These are phyloP conservation scores for Copidosoma floridanum DNA, from an alignment of 1,140 invertebrate species.

Conservation along the genomic window DNA sequence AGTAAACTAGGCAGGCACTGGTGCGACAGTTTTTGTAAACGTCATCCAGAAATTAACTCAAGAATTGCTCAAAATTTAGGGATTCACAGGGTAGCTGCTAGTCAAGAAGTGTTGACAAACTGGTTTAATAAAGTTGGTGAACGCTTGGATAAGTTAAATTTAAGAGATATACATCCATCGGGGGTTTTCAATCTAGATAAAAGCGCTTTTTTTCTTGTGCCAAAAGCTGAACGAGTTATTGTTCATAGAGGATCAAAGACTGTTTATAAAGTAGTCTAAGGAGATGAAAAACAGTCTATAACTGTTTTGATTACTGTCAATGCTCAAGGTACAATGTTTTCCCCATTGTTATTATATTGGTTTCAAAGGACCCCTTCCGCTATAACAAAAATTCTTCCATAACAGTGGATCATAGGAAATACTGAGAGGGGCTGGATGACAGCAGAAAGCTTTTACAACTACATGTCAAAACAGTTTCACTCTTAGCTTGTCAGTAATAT, in stretches of 20 bases:
- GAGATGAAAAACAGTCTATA: constrained; percentile 49
- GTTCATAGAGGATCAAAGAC: constrained; percentile 36
- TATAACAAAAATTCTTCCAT: constrained; percentile 28
- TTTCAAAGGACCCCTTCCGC: constrained; percentile 3
- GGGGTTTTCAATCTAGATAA: constrained; percentile 35
- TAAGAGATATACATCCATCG: constrained; percentile 17
- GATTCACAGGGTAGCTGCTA: constrained; percentile 3
- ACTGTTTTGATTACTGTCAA: constrained; percentile 44
- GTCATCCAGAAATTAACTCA: constrained; percentile 36
- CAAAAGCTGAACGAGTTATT: constrained; percentile 35
- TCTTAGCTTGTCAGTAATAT: constrained; percentile 37
- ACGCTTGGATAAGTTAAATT: constrained; percentile 34
- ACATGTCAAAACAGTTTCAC: constrained; percentile 45
- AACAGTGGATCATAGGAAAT: constrained; percentile 41
- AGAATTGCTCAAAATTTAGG: constrained; percentile 28
- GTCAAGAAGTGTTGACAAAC: background rate
- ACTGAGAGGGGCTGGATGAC: constrained; percentile 49
- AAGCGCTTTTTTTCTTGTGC: constrained; percentile 35
- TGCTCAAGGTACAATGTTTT: constrained; percentile 38
- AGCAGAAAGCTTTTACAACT: constrained; percentile 45
- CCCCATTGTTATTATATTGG: constrained; percentile 32
- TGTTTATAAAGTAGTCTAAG: constrained; percentile 36
- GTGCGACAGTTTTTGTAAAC: constrained; percentile 35
- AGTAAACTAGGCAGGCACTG: constrained; percentile 35
- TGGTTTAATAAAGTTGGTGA: constrained; percentile 25